These are phyloP conservation scores for Trilocha varians DNA, from an alignment of 2,888 invertebrate genomes.

Conservation along the genomic window DNA sequence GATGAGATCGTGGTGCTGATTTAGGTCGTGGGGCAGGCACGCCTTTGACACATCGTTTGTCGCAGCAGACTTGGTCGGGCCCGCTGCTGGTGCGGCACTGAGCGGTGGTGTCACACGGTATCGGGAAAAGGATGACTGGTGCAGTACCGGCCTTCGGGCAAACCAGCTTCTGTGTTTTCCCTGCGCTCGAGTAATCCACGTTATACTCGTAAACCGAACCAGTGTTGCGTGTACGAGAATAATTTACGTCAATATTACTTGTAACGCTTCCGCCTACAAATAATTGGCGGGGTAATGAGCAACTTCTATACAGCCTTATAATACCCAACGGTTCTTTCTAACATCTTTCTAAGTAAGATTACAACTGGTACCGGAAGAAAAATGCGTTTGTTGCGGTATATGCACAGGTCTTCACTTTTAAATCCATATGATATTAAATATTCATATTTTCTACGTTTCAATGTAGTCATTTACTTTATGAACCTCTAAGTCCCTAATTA, in stretches of 20 bases:
- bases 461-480: no score
- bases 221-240: slow-evolving; percentile 29
- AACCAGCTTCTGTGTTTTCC: slow-evolving; percentile 55
- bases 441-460: no score
- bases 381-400: no score
- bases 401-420: no score
- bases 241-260: slow-evolving; percentile 27
- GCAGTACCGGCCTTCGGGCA: slow-evolving; percentile 51
- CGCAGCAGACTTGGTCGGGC: slow-evolving; percentile 62
- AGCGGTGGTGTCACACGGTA: slow-evolving; percentile 59
- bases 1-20: slow-evolving; percentile 47
- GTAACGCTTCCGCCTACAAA: slow-evolving; percentile 36
- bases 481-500: no score
- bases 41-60: slow-evolving; percentile 74
- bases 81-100: slow-evolving; percentile 59
- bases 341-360: no score
- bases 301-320: no score
- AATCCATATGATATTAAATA: no score
- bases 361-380: no score
- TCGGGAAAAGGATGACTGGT: slow-evolving; percentile 52
- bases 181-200: slow-evolving; percentile 41
- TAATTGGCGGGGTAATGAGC: no score
- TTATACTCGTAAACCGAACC: slow-evolving; percentile 29
- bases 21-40: slow-evolving; percentile 72
- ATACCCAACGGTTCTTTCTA: no score